These are phyloP conservation scores for Neogale vison DNA, from an alignment of 2,113 vertebrate genomes.

Conservation along the genomic window DNA sequence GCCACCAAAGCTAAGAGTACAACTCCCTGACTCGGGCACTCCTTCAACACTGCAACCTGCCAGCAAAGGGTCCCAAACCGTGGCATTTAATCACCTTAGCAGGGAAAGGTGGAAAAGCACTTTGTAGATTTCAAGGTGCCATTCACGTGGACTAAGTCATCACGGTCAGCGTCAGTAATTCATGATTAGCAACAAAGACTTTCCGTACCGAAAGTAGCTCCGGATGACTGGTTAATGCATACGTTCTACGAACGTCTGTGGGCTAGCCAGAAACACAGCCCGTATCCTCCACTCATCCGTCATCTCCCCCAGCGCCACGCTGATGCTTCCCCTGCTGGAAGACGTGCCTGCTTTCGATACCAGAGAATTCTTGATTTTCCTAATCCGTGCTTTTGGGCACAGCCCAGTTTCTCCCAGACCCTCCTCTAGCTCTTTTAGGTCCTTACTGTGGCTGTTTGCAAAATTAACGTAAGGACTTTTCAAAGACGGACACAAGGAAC, in stretches of 20 bases:
- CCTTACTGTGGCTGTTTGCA: not conserved
- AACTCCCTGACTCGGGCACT: not conserved
- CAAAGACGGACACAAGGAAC: not conserved
- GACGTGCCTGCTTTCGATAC: fast-evolving
- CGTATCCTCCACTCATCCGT: not conserved
- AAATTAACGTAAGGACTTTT: not conserved
- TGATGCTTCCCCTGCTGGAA: not conserved
- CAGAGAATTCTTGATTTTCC: not conserved
- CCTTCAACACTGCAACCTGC: not conserved
- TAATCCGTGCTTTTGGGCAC: not conserved
- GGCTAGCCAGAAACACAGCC: not conserved
- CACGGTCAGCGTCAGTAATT: fast-evolving
- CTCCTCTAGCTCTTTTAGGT: not conserved
- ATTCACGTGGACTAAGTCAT: not conserved
- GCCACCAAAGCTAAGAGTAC: not conserved
- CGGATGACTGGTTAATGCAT: fast-evolving
- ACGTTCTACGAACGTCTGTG: not conserved
- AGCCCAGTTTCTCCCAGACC: not conserved
- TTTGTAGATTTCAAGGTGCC: not conserved
- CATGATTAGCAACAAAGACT: not conserved
- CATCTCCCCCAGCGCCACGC: not conserved
- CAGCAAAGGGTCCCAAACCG: not conserved
- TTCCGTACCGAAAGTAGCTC: fast-evolving
- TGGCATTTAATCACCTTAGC: fast-evolving
- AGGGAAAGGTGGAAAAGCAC: not conserved